Percentiles rank a stretch among this genome's conserved stretches.
Conservation (phyloP, 2,797 vertebrate genomes). For the Uromys caudimaculatus region DNA sequence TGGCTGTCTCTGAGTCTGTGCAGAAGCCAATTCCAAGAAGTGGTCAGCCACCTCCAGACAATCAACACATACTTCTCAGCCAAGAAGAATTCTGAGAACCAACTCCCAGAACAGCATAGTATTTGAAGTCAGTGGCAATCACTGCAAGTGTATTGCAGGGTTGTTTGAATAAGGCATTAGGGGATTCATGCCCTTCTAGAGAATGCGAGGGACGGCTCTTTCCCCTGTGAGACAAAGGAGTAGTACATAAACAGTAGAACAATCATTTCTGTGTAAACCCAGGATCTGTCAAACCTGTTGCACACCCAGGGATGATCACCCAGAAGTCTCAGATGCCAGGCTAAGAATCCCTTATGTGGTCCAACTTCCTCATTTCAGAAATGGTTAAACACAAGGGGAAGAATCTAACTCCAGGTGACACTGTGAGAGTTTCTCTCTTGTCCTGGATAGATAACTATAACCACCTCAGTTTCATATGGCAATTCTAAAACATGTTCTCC, state of each 20-base stretch:
- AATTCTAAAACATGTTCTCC: background rate
- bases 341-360: background rate
- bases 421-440: background rate
- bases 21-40: background rate
- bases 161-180: background rate
- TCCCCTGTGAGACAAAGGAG: background rate
- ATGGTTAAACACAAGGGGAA: background rate
- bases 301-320: too few species aligned
- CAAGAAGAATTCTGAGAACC: background rate
- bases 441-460: background rate
- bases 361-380: background rate
- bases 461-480: background rate
- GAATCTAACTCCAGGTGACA: background rate
- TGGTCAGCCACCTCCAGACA: rapidly evolving
- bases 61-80: background rate
- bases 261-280: background rate
- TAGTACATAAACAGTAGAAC: background rate
- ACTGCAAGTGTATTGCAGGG: background rate
- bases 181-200: background rate
- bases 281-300: background rate
- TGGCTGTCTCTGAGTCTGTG: background rate
- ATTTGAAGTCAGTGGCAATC: background rate
- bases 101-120: background rate
- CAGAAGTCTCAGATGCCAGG: background rate
- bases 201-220: rapidly evolving